Evolutionary conservation across 2,797 vertebrate genomes (phyloP), one percentile per base, ranked within the genome.

Genomic region (Tenualosa ilisha): DNA sequence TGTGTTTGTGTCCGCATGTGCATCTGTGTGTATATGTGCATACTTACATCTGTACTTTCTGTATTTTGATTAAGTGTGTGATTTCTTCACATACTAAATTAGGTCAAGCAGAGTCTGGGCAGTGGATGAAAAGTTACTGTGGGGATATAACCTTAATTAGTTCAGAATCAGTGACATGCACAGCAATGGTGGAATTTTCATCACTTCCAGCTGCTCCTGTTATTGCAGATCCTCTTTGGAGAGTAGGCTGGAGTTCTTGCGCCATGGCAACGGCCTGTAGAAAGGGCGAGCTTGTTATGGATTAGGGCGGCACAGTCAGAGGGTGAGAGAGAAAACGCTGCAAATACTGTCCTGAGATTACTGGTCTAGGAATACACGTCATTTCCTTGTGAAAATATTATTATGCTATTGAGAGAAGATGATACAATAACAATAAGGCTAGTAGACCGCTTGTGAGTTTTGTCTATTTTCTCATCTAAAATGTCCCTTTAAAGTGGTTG

Each of bases 181-280:
- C 13, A 37, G 68, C 17, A 13, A 56, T 11, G 9, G 22, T 83
- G 85, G 88, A 88, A 86, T 84, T 63, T 90, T 72, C 85, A 85
- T 89, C 61, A 84, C 81, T 89, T 88, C 88, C 86, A 89, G 85
- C 87, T 91, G 90, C 43, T 72, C 56, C 7, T 50, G 51, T 87
- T 24, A 84, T 49, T 31, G 61, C 53, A 37, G 49, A 8, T 85
- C 15, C 79, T 82, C 81, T 24, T 75, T n/a, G 84, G 49, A 84
- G 65, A 46, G 40, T 22, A 1, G 22, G 43, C 22, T 43, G 13
- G 17, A 46, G 65, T 17, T 72, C 13, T 12, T 79, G 37, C 17
- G 6, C 72, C 72, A 79, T 79, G 72, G 72, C 20, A 79, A 79
- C 72, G 3, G 37, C 37, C 13, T 40, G 13, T 43, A 79, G 72